These are phyloP conservation scores for Emys orbicularis DNA, from an alignment of 2,797 vertebrate species.

Conservation along the genomic window DNA sequence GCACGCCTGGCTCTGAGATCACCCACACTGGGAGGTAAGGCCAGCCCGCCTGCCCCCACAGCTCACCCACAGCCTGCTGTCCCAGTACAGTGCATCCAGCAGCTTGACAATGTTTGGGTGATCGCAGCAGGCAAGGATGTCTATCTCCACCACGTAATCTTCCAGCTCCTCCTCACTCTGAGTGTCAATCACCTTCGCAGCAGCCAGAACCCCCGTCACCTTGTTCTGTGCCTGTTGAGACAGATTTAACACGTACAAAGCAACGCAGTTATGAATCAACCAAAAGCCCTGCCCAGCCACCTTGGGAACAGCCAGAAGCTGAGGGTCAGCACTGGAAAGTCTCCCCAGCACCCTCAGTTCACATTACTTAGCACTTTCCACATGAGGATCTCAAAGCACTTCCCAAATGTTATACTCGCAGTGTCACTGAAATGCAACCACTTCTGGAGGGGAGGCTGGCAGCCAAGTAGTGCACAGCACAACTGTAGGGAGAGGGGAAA, in stretches of 20 bases:
- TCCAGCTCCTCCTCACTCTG: conserved; percentile 79
- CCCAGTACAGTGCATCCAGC: conserved; percentile 73
- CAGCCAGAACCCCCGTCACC: conserved; percentile 57
- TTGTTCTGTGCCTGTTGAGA: conserved; percentile 67
- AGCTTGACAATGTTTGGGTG: conserved; percentile 72
- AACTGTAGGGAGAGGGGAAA: not conserved
- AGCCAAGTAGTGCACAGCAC: not conserved
- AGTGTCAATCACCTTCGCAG: conserved; percentile 76
- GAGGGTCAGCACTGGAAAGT: not conserved
- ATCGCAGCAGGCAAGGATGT: conserved; percentile 75
- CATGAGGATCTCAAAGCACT: not conserved
- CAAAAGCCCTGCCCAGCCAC: not conserved
- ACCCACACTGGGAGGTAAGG: not conserved
- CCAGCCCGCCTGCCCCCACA: not conserved
- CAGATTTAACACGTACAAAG: not conserved
- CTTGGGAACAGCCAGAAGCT: not conserved
- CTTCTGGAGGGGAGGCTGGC: not conserved
- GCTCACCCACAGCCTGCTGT: conserved; percentile 77
- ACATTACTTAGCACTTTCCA: not conserved
- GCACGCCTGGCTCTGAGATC: not conserved
- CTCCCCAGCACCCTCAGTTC: not conserved
- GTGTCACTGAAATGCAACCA: not conserved
- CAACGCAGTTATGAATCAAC: not conserved
- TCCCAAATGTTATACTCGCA: not conserved
- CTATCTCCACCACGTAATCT: conserved; percentile 79